These are phyloP conservation scores for Pseudoips prasinana DNA, from an alignment of 2,888 invertebrate species.

Conservation along the genomic window DNA sequence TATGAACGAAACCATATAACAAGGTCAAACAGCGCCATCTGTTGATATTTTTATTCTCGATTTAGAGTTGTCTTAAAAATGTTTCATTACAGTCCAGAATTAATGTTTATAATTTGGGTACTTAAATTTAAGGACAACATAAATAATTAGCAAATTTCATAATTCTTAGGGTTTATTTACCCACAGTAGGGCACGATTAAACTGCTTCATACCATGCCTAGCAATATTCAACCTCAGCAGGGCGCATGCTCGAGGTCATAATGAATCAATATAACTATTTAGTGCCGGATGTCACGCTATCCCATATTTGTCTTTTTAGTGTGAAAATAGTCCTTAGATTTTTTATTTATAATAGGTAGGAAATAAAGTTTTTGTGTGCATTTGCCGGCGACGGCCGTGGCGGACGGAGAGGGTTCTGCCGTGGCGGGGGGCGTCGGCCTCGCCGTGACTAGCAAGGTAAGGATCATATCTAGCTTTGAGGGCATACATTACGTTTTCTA, in stretches of 20 bases:
- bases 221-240: not conserved
- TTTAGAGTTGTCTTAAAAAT: too few species aligned
- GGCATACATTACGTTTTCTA: too few species aligned
- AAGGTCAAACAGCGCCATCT: too few species aligned
- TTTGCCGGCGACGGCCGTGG: constrained; percentile 62
- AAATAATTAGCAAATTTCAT: too few species aligned
- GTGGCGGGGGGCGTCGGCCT: constrained; percentile 77
- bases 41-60: too few species aligned
- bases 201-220: too few species aligned
- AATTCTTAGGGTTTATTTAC: too few species aligned
- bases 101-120: too few species aligned
- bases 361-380: constrained; percentile 41
- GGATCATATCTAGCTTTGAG: constrained; percentile 10
- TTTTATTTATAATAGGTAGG: constrained; percentile 23
- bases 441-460: constrained; percentile 78
- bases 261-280: constrained; percentile 34
- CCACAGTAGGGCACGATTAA: too few species aligned
- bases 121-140: too few species aligned
- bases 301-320: constrained; percentile 19
- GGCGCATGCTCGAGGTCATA: constrained; percentile 31
- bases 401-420: constrained; percentile 65
- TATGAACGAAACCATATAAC: too few species aligned
- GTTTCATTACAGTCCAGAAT: too few species aligned
- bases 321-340: constrained; percentile 22
- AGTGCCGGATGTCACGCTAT: constrained; percentile 35